Evolutionary conservation across 2,888 invertebrate species (phyloP), one percentile per base, ranked within the genome.

Genomic region (Drosophila mayaguana): DNA sequence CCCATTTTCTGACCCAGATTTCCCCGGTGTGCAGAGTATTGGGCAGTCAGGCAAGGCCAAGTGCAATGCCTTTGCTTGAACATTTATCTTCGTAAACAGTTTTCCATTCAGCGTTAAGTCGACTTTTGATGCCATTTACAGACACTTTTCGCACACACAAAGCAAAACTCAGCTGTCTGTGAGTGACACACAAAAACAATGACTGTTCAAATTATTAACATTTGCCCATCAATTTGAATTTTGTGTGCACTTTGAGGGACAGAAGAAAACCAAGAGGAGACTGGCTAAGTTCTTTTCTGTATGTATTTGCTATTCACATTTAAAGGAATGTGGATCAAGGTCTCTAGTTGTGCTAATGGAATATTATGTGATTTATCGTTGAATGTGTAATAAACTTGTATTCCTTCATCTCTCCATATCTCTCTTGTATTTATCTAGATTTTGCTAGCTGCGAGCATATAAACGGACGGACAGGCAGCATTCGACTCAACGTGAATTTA

Each of bases 41-140:
- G 1, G 2, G 25, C 14, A 28, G 69, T 54, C 54, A 8, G 8
- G 12, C 2, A 40, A 28, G 8, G 5, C 36, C 32, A 4, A 20
- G 7, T 9, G 36, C 51, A 36, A 1, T 22, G 51, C 51, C 7
- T 18, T 32, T 12, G 16, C 12, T 48, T 18, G 11, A 5, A 16
- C 20, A 36, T 14, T 50, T 50, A 12, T 3, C 18, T 50, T 11
- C 3, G 8, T 7, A 34, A 53, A 22, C 36, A 36, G 4, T 36
- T 53, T 53, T 36, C 32, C 14, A 34, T 51, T 20, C 20, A 20
- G 18, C 51, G 20, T 5, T 5, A 51, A 51, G 45, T 16, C 62
- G 63, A 51, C 57, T 54, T 63, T 50, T 54, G 56, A 61, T 45
- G 70, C 36, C 63, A 75, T 28, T 71, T 32, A 28, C 75, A 61